Percentiles rank a stretch among this genome's conserved stretches.
Evolutionary conservation across 53 echinoderm and acorn worm genomes (phyloP).

Genomic region (Paracentrotus lividus): DNA sequence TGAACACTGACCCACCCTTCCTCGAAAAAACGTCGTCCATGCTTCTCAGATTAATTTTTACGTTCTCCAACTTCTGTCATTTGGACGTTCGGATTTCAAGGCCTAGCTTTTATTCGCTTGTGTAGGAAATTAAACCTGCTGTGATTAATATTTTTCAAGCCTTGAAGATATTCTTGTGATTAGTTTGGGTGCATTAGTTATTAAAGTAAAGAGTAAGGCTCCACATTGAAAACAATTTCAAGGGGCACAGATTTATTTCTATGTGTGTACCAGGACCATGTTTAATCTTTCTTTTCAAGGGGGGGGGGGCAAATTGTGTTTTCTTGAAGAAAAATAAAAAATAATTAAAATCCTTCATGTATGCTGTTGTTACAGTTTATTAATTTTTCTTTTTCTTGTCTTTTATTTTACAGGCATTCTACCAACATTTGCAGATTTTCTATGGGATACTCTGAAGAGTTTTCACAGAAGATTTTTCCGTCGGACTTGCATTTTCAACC

Average conservation of each 20-base stretch:
- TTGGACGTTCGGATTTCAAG: slow-evolving; percentile 18
- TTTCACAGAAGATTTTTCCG: not conserved
- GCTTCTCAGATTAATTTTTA: not conserved
- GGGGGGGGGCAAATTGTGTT: too few species aligned
- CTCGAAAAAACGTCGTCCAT: not conserved
- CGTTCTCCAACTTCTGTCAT: not conserved
- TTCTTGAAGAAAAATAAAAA: too few species aligned
- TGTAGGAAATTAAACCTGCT: slow-evolving; percentile 37
- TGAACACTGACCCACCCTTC: slow-evolving; percentile 23
- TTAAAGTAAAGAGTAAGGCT: too few species aligned
- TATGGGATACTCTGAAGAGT: not conserved
- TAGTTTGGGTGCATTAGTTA: slow-evolving; percentile 1
- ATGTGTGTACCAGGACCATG: too few species aligned
- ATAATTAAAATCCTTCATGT: too few species aligned
- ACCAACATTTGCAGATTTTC: not conserved
- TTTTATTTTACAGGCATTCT: not conserved
- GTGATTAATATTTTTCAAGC: not conserved
- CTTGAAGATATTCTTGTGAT: not conserved
- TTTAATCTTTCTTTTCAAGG: too few species aligned
- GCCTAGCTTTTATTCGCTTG: not conserved
- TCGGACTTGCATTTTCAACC: not conserved
- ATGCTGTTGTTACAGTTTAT: not conserved
- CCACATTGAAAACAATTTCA: too few species aligned
- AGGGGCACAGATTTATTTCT: not conserved
- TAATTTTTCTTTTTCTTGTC: not conserved